Evolutionary conservation across 2,797 vertebrate species (phyloP).

Genomic region (Macroramphosus scolopax): DNA sequence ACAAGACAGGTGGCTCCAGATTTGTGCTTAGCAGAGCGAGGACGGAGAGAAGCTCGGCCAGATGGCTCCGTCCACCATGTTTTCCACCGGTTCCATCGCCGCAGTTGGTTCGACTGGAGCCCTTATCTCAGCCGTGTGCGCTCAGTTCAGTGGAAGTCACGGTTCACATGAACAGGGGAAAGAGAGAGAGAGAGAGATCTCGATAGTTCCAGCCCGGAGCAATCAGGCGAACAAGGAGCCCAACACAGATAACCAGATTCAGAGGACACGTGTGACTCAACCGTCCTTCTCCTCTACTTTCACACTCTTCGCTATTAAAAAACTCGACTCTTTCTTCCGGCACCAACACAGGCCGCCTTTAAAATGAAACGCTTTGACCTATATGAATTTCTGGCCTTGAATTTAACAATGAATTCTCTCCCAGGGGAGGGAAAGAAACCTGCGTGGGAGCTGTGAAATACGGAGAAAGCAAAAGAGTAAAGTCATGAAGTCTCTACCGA

Average conservation of each 20-base stretch:
- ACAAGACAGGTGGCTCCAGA: constrained; percentile 63
- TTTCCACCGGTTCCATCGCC: constrained; percentile 53
- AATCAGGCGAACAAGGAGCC: constrained; percentile 59
- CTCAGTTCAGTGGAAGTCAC: constrained; percentile 61
- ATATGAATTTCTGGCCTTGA: constrained; percentile 26
- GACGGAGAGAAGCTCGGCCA: constrained; percentile 55
- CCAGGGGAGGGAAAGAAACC: constrained; percentile 25
- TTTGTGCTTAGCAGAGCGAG: constrained; percentile 68
- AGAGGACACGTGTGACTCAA: constrained; percentile 52
- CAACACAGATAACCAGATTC: constrained; percentile 65
- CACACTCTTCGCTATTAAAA: constrained; percentile 29
- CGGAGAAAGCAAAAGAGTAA: constrained; percentile 3
- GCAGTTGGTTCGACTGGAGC: constrained; percentile 50
- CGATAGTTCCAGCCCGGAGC: constrained; percentile 59
- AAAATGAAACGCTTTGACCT: constrained; percentile 37
- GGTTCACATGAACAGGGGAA: constrained; percentile 45
- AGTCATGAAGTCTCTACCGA: no score
- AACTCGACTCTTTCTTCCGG: constrained; percentile 9
- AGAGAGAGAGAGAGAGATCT: constrained; percentile 36
- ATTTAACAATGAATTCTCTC: constrained; percentile 33
- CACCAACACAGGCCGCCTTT: constrained; percentile 19
- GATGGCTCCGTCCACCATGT: constrained; percentile 71
- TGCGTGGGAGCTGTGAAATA: no score
- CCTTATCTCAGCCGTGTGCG: constrained; percentile 69
- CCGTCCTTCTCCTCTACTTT: constrained; percentile 49